These are phyloP conservation scores for Rhagophthalmus giganteus DNA, from an alignment of 2,888 invertebrate genomes.

Conservation along the genomic window DNA sequence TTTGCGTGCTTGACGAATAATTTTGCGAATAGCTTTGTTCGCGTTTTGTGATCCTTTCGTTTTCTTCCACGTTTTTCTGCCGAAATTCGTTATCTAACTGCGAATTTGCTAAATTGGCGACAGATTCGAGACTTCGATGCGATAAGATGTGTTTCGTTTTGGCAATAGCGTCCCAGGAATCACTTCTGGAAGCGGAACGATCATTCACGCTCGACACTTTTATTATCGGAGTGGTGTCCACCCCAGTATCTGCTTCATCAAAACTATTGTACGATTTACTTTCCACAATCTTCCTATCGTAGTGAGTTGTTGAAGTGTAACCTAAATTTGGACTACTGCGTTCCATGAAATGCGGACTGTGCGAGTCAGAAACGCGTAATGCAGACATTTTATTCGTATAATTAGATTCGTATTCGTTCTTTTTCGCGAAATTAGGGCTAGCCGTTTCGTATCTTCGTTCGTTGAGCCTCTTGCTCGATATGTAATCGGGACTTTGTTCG, in stretches of 20 bases:
- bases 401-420: conserved; percentile 45
- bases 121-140: conserved; percentile 69
- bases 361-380: conserved; percentile 46
- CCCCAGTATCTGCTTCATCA: conserved; percentile 41
- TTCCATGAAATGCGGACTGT: conserved; percentile 48
- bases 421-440: conserved; percentile 45
- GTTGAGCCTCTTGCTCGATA: conserved; percentile 48
- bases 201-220: conserved; percentile 64
- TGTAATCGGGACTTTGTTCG: conserved; percentile 52
- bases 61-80: conserved; percentile 46
- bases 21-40: conserved; percentile 44
- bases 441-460: conserved; percentile 47
- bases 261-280: conserved; percentile 38
- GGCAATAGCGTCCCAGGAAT: conserved; percentile 82
- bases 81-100: conserved; percentile 57
- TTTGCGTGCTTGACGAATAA: conserved; percentile 42
- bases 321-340: conserved; percentile 45
- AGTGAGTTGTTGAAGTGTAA: conserved; percentile 42
- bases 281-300: conserved; percentile 45
- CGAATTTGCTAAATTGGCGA: conserved; percentile 68
- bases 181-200: conserved; percentile 62
- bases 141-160: conserved; percentile 77
- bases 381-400: conserved; percentile 50
- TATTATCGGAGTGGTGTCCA: conserved; percentile 62
- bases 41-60: conserved; percentile 41